Evolutionary conservation across 2,888 invertebrate species (phyloP), one percentile per base, ranked within the genome.

Genomic region (Deilephila elpenor): DNA sequence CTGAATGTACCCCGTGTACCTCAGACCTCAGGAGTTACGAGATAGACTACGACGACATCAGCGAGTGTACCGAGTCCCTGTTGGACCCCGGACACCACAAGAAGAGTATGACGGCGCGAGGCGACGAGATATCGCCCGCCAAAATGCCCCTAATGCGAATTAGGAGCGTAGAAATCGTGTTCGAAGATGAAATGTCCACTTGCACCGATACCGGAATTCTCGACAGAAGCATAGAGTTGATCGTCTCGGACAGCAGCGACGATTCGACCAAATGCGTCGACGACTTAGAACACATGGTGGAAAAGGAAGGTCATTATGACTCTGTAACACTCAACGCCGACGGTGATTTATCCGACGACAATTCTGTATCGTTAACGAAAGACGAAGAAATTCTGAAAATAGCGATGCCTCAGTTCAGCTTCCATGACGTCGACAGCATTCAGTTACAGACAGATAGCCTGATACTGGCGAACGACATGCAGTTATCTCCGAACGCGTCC

Each of bases 81-180:
- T 70, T 80, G 56, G 90, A 91, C 78, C 83, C 82, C 70, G 85
- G 82, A 74, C 84, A 84, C 56, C 81, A 86, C 73, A 91, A 86
- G 77, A 84, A 80, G 76, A 85, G 87, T 56, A 85, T 88, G 84
- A 93, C 92, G 0, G 89, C 90, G 17, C 92, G 88, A 81, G 90
- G 93, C 56, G 88, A 93, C 80, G 93, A 94, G 79, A 87, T 94
- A 61, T 93, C 94, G 3, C 94, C 93, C 0, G 83, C 88, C 7
- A 94, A 92, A 82, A 91, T 93, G 88, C 93, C 94, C 5, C 86
- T 94, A 7, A 93, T 94, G 93, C 89, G 94, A 76, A 94, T 94
- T 73, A 83, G 93, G 72, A 94, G 94, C 80, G 93, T 94, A 73
- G 94, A 94, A 84, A 94, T 94, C 17, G 91, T 94, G 2, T 94